Base-by-base conservation (phyloP, 2,888 invertebrate species). In the Meghimatium bilineatum region DNA sequence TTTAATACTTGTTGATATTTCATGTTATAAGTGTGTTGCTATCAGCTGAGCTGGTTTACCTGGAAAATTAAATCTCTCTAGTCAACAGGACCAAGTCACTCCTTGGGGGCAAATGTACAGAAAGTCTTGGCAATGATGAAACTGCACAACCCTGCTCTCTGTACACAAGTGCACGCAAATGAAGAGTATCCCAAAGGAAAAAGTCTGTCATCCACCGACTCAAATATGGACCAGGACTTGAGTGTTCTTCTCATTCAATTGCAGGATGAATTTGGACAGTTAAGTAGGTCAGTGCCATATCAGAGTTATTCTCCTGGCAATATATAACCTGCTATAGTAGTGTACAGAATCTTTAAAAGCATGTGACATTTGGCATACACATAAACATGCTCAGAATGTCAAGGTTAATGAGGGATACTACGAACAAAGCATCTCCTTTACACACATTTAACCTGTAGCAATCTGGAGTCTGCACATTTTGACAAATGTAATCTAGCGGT, bases 71-170 rank as follows among this genome's bases (percentile, higher is more conserved):
- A 8, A 5, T 44, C 36, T 80, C 36, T 34, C 36, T 88, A 93
- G 93, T 91, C 93, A 34, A 91, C 92, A 26, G 89, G 89, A 34
- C 91, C 92, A 12, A 93, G 93, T 87, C 91, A 93, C 86, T 89
- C 92, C 23, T 90, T 93, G 3, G 91, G 92, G 44, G 92, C 93
- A 49, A 93, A 93, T 86, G 91, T 93, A 29, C 93, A 93, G 89
- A 90, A 91, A 85, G 93, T 93, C 14, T 86, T 93, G 63, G 89
- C 93, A 1, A 81, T 93, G 86, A 92, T 93, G 92, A 93, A 93
- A 89, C 87, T 87, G 12, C 93, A 93, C 90, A 93, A 92, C 82
- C 87, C 90, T 79, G 90, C 91, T 32, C 89, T 93, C 79, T 93
- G 93, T 87, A 88, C 89, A 23, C 85, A 80, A 83, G 86, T 84